phyloP scores from a whole-genome alignment of 2,113 vertebrate genomes.

The Callipepla californica region DNA sequence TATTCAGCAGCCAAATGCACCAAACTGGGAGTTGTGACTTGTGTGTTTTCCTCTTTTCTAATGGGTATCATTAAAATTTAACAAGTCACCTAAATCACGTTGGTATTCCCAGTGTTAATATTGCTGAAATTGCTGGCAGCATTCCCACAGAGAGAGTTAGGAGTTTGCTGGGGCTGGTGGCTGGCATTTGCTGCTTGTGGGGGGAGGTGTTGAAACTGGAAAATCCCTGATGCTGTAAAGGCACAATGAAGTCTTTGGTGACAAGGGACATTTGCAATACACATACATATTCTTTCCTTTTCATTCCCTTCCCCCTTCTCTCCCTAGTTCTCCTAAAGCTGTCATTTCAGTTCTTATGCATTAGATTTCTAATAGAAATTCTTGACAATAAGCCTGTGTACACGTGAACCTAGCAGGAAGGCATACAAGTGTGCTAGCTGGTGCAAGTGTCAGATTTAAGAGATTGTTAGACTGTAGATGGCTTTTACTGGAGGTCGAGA shows the following conservation, averaged over 20 bases:
- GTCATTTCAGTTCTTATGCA: not conserved
- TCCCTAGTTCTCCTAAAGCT: constrained; percentile 4
- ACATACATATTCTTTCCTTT: not conserved
- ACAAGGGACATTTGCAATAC: not conserved
- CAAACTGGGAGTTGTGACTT: not conserved
- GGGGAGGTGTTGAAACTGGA: constrained; percentile 2
- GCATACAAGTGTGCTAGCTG: not conserved
- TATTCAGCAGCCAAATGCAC: not conserved
- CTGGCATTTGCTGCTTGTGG: not conserved
- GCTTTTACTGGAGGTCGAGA: constrained; percentile 77
- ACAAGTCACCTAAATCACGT: constrained; percentile 67
- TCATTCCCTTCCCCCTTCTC: not conserved
- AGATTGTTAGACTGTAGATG: constrained; percentile 61
- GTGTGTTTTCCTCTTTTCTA: constrained; percentile 59
- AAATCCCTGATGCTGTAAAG: constrained; percentile 15
- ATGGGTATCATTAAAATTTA: constrained; percentile 73
- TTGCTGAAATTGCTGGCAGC: constrained; percentile 51
- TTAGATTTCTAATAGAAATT: constrained; percentile 4
- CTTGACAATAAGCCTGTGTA: not conserved
- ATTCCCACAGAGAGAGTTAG: constrained; percentile 64
- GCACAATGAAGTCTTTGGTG: not conserved
- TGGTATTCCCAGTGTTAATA: constrained; percentile 68
- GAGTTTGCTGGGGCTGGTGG: not conserved
- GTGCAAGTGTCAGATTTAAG: constrained; percentile 69
- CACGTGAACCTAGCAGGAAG: constrained; percentile 4